Percentiles rank a stretch among this genome's conserved stretches.
phyloP scores from a whole-genome alignment of 2,113 vertebrate genomes.

The Pimephales promelas region DNA sequence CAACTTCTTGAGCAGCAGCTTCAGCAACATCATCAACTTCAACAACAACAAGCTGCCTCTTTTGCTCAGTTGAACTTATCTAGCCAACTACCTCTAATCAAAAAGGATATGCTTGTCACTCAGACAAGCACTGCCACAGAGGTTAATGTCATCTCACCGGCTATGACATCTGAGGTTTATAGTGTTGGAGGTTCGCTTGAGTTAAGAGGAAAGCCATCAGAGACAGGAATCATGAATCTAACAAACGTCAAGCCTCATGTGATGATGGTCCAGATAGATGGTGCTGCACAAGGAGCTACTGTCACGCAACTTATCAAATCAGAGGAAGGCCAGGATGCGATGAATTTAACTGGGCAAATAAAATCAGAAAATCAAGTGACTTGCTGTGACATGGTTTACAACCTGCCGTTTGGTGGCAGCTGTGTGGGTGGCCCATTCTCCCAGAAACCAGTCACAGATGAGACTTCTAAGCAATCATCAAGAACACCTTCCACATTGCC shows the following conservation, averaged over 20 bases:
- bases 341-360: conserved; percentile 86
- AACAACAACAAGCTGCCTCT: conserved; percentile 77
- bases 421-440: conserved; percentile 85
- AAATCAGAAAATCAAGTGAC: conserved; percentile 88
- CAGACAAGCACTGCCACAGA: conserved; percentile 77
- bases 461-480: conserved; percentile 67
- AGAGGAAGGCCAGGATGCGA: conserved; percentile 78
- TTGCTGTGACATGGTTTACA: conserved; percentile 96
- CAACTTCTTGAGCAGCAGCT: conserved; percentile 78
- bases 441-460: conserved; percentile 76
- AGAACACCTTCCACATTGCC: conserved; percentile 72
- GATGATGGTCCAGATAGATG: conserved; percentile 90
- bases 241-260: conserved; percentile 81
- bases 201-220: conserved; percentile 79
- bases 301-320: conserved; percentile 89
- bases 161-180: conserved; percentile 77
- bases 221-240: conserved; percentile 70
- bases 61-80: conserved; percentile 83
- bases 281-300: conserved; percentile 71
- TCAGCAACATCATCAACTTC: conserved; percentile 77
- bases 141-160: conserved; percentile 71
- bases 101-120: conserved; percentile 87
- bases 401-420: conserved; percentile 90
- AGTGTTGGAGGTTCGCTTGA: conserved; percentile 77
- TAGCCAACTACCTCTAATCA: conserved; percentile 78